Base-by-base conservation (phyloP, 2,797 vertebrate species). In the Ctenochaetus hawaiiensis region DNA sequence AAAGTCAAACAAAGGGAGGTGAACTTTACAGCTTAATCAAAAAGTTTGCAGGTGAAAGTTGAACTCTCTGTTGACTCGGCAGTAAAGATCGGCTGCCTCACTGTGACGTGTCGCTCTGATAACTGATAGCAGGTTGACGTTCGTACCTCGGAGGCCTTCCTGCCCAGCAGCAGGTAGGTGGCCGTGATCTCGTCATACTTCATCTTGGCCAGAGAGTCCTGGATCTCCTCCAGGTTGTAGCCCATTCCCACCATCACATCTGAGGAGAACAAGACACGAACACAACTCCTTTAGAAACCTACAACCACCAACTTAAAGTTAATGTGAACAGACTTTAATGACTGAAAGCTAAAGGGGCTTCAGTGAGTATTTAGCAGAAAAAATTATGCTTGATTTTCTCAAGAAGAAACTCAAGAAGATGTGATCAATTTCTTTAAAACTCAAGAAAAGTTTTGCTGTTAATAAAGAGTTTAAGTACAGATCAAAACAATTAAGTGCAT, bases 241-340 rank as follows among this genome's bases (percentile, higher is more conserved):
- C 98, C 98, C 97, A 99, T 99, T 85, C 97, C 98, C 77, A 99
- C 96, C 96, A 99, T 99, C 87, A 99, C 97, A 79, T 99, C 98
- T 94, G 88, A 34, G 75, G 6, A 39, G 17, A 18, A 61, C 45
- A 45, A 12, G 22, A 22, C 16, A 64, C 18, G 64, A 18, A 22
- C 7, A 13, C 8, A 8, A 37, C 37, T 37, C 37, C 37, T 37
- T 37, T 37, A 37, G 8, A 4, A 37, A 37, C 8, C 8, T 37
- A 8, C 37, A 37, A 37, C 37, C 37, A 37, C 4, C 37, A 37
- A 4, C 8, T 37, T 37, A 37, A 37, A n/a, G n/a, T n/a, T n/a
- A n/a, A n/a, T n/a, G n/a, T n/a, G n/a, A n/a, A n/a, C n/a, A n/a
- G n/a, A n/a, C n/a, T n/a, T n/a, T n/a, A n/a, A n/a, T n/a, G n/a